These are phyloP conservation scores for Kobus ellipsiprymnus DNA, from an alignment of 2,113 vertebrate genomes.

Conservation along the genomic window DNA sequence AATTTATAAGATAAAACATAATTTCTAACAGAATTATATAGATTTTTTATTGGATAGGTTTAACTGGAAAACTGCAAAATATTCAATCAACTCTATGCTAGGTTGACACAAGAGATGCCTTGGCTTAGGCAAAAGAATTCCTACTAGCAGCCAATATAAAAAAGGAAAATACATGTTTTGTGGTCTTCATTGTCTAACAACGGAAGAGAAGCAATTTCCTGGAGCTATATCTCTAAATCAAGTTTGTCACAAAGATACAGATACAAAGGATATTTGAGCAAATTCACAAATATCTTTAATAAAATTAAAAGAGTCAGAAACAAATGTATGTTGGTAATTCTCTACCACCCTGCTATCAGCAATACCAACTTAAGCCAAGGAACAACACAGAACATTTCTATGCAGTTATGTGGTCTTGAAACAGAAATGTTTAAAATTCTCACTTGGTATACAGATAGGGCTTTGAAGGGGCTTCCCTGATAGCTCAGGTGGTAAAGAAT, in stretches of 20 bases:
- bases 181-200: not conserved
- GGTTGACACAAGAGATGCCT: not conserved
- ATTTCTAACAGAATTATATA: not conserved
- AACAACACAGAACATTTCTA: not conserved
- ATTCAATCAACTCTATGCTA: not conserved
- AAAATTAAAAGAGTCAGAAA: not conserved
- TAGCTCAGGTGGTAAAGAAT: too few species aligned
- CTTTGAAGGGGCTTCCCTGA: not conserved
- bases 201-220: not conserved
- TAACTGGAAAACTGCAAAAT: not conserved
- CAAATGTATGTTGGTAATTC: not conserved
- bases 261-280: not conserved
- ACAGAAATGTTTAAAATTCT: not conserved
- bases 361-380: not conserved
- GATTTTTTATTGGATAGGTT: not conserved
- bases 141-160: not conserved
- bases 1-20: not conserved
- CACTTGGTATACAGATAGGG: not conserved
- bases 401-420: not conserved
- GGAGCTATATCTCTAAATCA: not conserved
- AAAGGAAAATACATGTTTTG: not conserved
- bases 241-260: not conserved
- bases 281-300: not conserved
- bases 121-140: not conserved
- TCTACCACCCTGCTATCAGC: not conserved